Percentiles rank a stretch among this genome's conserved stretches.
Conservation (phyloP, 2,888 invertebrate species). For the Amphipyra tragopoginis region DNA sequence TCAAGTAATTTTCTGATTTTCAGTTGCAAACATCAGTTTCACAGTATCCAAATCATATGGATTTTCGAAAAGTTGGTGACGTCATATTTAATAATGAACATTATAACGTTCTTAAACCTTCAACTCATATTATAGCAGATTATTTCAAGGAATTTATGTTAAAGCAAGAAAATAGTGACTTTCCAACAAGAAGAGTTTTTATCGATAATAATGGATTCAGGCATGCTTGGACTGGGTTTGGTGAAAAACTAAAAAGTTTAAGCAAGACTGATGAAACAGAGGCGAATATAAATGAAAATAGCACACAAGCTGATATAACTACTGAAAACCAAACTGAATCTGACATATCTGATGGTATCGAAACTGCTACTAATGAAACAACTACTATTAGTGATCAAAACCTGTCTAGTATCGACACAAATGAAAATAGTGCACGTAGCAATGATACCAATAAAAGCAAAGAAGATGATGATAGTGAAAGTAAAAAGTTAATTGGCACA, state of each 20-base stretch:
- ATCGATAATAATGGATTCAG: slow-evolving; percentile 77
- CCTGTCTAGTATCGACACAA: not conserved
- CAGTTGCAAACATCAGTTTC: slow-evolving; percentile 45
- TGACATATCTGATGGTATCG: not conserved
- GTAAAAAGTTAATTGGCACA: too few species aligned
- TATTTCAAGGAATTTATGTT: slow-evolving; percentile 73
- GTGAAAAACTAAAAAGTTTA: slow-evolving; percentile 50
- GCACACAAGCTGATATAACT: not conserved
- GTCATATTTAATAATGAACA: slow-evolving; percentile 68
- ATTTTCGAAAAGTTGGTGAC: slow-evolving; percentile 75
- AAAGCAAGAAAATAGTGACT: slow-evolving; percentile 49
- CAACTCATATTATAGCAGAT: slow-evolving; percentile 70
- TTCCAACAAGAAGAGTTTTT: slow-evolving; percentile 60
- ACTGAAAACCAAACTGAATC: not conserved
- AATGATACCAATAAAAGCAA: not conserved
- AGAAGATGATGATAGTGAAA: too few species aligned
- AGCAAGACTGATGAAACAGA: slow-evolving; percentile 60
- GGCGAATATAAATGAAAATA: not conserved
- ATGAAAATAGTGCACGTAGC: not conserved
- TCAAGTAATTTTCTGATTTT: slow-evolving; percentile 19
- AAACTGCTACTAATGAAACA: not conserved
- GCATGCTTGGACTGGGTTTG: slow-evolving; percentile 75
- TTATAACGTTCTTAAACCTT: slow-evolving; percentile 74
- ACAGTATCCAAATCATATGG: slow-evolving; percentile 70
- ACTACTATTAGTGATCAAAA: not conserved